Percentiles rank a stretch among this genome's conserved stretches.
phyloP scores from a whole-genome alignment of 2,888 invertebrate genomes.

The Psylliodes chrysocephalus region DNA sequence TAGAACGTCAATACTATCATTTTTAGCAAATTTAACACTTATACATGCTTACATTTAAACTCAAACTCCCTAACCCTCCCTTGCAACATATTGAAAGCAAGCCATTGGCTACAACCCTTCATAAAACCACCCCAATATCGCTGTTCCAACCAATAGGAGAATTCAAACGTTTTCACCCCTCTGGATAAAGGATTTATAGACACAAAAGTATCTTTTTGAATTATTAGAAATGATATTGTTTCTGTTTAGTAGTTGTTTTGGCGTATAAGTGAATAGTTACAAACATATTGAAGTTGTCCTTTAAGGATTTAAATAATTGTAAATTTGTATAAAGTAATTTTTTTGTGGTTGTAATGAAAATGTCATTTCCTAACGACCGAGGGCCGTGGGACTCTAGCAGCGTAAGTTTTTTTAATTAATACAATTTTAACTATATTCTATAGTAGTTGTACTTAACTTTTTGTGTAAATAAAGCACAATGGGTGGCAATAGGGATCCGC shows the following conservation, averaged over 20 bases:
- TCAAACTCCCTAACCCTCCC: background rate
- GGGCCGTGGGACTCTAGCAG: slow-evolving; percentile 61
- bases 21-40: slow-evolving; percentile 30
- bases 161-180: slow-evolving; percentile 7
- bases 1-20: slow-evolving; percentile 41
- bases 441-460: no score
- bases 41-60: slow-evolving; percentile 1
- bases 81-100: slow-evolving; percentile 37
- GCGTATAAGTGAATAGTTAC: background rate
- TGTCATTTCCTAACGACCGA: slow-evolving; percentile 62
- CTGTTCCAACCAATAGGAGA: slow-evolving; percentile 27
- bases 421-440: background rate
- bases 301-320: background rate
- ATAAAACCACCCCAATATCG: slow-evolving; percentile 37
- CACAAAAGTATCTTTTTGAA: background rate
- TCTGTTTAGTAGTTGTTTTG: background rate
- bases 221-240: background rate
- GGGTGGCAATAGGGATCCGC: no score
- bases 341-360: slow-evolving; percentile 56
- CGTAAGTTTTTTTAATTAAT: slow-evolving; percentile 51
- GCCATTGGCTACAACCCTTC: slow-evolving; percentile 31
- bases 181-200: background rate
- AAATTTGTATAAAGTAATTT: slow-evolving; percentile 3
- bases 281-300: background rate
- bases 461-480: no score